These are phyloP conservation scores for Galerucella nymphaeae DNA, from an alignment of 2,888 invertebrate species.

Conservation along the genomic window DNA sequence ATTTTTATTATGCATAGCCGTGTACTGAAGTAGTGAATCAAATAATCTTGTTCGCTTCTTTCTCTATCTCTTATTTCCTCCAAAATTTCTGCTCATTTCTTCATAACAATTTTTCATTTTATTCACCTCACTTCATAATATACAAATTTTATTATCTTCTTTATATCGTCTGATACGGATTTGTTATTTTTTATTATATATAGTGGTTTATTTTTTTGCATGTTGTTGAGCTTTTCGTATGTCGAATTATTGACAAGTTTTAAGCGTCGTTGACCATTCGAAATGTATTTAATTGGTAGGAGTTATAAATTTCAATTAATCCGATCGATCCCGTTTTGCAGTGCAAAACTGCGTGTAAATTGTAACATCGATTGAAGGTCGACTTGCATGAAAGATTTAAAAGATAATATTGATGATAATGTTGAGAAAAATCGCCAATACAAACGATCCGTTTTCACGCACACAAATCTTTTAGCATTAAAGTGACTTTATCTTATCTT, in stretches of 20 bases:
- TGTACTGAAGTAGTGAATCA: too few species aligned
- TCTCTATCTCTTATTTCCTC: too few species aligned
- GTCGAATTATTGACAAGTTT: not conserved
- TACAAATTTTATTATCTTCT: too few species aligned
- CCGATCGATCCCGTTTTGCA: constrained; percentile 14
- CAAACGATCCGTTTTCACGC: constrained; percentile 34
- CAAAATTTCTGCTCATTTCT: too few species aligned
- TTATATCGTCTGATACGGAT: too few species aligned
- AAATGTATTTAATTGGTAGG: constrained; percentile 1
- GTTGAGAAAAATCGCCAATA: constrained; percentile 21
- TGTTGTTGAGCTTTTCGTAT: not conserved
- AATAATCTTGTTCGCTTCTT: too few species aligned
- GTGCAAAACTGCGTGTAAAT: constrained; percentile 25
- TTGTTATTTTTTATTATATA: too few species aligned
- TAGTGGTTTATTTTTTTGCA: not conserved
- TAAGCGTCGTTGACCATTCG: not conserved
- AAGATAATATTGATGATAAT: constrained; percentile 29
- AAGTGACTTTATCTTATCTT: constrained; percentile 32
- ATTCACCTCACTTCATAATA: too few species aligned
- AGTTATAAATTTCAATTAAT: constrained; percentile 18
- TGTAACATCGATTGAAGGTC: constrained; percentile 26
- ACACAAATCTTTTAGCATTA: constrained; percentile 22
- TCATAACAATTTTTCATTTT: too few species aligned
- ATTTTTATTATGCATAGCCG: too few species aligned
- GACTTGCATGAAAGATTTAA: constrained; percentile 32